Conservation (phyloP, 2,113 vertebrate species). For the Murina feae region DNA sequence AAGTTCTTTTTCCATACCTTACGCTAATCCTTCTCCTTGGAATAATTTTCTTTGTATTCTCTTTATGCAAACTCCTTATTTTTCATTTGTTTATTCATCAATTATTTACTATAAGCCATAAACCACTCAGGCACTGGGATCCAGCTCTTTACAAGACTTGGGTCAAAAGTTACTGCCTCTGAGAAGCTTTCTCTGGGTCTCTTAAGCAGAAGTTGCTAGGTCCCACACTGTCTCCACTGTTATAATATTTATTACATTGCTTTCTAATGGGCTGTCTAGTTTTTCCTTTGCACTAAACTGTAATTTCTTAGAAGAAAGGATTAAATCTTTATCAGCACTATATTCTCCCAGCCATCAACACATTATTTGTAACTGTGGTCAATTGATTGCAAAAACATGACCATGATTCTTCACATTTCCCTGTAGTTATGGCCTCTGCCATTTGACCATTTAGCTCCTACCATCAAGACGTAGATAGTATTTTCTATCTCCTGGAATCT, state of each 20-base stretch:
- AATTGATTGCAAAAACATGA: not conserved
- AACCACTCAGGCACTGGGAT: not conserved
- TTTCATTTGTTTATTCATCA: slow-evolving; percentile 30
- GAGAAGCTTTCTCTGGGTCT: not conserved
- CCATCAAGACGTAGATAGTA: not conserved
- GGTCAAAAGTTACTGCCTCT: not conserved
- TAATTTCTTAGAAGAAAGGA: not conserved
- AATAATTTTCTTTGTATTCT: slow-evolving; percentile 17
- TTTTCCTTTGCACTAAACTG: not conserved
- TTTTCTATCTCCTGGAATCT: not conserved
- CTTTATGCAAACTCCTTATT: not conserved
- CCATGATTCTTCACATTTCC: not conserved
- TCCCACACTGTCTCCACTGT: not conserved
- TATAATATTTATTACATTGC: not conserved
- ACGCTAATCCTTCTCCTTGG: not conserved
- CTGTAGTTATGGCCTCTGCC: not conserved
- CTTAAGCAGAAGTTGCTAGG: not conserved
- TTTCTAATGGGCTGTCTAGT: not conserved
- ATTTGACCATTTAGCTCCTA: not conserved
- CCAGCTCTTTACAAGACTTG: not conserved
- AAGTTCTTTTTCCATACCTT: not conserved
- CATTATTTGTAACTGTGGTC: not conserved
- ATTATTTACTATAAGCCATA: not conserved
- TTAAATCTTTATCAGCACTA: not conserved
- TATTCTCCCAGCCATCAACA: not conserved